Evolutionary conservation across 2,113 vertebrate species (phyloP), one percentile per base, ranked within the genome.

Genomic region (Amazona vittata): DNA sequence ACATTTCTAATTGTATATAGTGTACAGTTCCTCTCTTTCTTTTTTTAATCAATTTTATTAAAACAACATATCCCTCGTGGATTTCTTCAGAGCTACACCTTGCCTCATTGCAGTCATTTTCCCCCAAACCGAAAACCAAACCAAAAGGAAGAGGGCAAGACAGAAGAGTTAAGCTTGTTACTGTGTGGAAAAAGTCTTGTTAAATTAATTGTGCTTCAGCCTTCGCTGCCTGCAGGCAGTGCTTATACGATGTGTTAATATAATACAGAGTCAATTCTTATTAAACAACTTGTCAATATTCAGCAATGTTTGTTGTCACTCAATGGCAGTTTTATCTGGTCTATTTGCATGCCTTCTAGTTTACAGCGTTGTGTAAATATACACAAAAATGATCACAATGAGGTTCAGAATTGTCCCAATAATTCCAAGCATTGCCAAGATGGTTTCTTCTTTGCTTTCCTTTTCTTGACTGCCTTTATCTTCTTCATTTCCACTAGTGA

Each of bases 361-460:
- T 98, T 97, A 99, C 96, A 99, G 95, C 0, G 99, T 99, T 80
- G 99, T 99, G 97, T 99, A 99, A 91, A 99, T 99, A 96, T 99
- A 99, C 78, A 99, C 99, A 91, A 99, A 99, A 95, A 99, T 99
- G 89, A 99, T 99, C 86, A 99, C 99, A 11, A 99, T 97, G 52
- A 99, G 98, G 97, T 99, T 99, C 83, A 99, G 98, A 94, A 99
- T 98, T 93, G 99, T 99, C 96, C 99, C 99, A 25, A 99, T 99
- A 86, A 99, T 99, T 53, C 99, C 99, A 95, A 99, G 97, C 99
- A 99, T 99, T 33, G 99, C 99, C 98, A 99, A 95, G 93, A 99
- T 98, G 47, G 98, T 98, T 98, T 99, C 99, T 95, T 99, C 99
- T 94, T 99, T 99, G 88, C 99, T 98, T 95, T 99, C 99, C 95